These are phyloP conservation scores for Mystacornis crossleyi DNA, from an alignment of 2,113 vertebrate genomes.

Conservation along the genomic window DNA sequence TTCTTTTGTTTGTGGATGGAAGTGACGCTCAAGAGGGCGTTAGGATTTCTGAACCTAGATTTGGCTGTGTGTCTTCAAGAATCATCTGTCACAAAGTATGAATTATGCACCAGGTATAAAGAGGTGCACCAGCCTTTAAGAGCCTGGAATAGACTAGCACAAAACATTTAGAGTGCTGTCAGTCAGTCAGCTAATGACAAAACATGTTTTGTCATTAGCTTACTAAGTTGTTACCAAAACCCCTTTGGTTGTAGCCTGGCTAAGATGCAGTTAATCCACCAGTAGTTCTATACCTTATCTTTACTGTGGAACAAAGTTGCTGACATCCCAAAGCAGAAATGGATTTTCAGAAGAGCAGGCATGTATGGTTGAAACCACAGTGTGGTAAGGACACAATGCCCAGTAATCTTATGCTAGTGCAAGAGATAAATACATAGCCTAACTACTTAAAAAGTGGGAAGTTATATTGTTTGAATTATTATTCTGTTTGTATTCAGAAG, in stretches of 20 bases:
- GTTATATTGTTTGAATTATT: constrained; percentile 45
- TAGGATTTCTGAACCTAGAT: background rate
- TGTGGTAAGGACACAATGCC: background rate
- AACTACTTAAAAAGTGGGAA: background rate
- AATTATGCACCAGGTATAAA: background rate
- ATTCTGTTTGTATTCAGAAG: constrained; percentile 31
- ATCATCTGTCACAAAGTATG: background rate
- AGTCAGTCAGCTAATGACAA: background rate
- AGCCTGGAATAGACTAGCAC: background rate
- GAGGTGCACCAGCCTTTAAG: background rate
- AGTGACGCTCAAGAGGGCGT: background rate
- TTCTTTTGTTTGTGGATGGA: background rate
- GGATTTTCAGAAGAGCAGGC: constrained; percentile 33
- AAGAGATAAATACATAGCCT: constrained; percentile 37
- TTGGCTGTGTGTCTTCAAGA: background rate
- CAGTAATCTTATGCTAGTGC: background rate
- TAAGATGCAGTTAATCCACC: background rate
- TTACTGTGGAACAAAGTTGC: background rate
- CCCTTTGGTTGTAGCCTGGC: background rate
- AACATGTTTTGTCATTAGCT: background rate
- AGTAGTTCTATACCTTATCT: background rate
- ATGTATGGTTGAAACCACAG: background rate
- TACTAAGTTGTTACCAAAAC: background rate
- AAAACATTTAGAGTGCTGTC: background rate
- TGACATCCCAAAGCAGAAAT: background rate